phyloP scores from a whole-genome alignment of 53 echinoderm and acorn worm species.

The Patiria pectinifera region DNA sequence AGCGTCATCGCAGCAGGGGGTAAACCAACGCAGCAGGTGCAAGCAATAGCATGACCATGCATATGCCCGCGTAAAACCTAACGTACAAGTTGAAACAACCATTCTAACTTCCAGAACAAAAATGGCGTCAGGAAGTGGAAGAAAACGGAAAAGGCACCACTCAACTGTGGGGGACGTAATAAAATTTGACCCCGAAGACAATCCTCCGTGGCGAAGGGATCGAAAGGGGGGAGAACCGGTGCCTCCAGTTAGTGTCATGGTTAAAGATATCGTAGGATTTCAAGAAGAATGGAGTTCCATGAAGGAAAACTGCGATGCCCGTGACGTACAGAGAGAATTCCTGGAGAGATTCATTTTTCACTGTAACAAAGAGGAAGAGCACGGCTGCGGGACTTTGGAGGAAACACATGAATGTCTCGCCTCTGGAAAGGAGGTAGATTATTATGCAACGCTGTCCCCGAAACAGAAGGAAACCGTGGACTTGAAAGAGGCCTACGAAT shows the following conservation, averaged over 20 bases:
- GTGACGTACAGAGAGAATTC: background rate
- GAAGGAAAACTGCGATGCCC: background rate
- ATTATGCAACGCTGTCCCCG: background rate
- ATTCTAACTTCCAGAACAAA: too few species aligned
- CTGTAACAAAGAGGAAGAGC: constrained; percentile 22
- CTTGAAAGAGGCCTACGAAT: constrained; percentile 30
- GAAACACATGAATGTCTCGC: background rate
- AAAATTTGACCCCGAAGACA: background rate
- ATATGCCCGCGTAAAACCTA: too few species aligned
- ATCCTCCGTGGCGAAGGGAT: constrained; percentile 21
- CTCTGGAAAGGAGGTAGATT: background rate
- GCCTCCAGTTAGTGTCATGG: background rate
- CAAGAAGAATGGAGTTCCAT: constrained; percentile 6
- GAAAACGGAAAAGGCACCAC: background rate
- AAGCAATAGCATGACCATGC: too few species aligned
- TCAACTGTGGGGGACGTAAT: constrained; percentile 6
- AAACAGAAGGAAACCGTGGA: constrained; percentile 25
- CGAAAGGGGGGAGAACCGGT: too few species aligned
- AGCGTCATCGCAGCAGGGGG: too few species aligned
- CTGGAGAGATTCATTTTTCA: constrained; percentile 10
- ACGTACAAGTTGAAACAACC: too few species aligned
- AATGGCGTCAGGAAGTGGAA: background rate
- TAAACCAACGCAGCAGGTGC: too few species aligned
- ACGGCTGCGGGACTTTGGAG: constrained; percentile 35
- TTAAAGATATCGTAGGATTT: constrained; percentile 1